Conservation (phyloP, 2,888 invertebrate species). For the Stenichneumon culpator region DNA sequence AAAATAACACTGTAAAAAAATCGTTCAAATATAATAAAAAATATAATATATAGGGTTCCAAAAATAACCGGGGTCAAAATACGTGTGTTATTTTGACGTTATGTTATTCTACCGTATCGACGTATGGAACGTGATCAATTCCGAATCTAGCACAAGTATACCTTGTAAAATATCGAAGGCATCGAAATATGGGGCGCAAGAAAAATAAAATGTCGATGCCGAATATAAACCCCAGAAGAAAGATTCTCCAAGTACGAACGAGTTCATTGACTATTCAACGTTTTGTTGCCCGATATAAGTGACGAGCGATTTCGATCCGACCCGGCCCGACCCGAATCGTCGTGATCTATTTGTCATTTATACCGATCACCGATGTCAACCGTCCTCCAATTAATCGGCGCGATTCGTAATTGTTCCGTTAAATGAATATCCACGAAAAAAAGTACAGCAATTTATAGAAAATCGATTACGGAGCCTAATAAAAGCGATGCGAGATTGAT, state of each 20-base stretch:
- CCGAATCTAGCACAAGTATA: too few relatives aligned
- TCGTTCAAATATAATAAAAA: background rate
- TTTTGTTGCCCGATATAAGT: background rate
- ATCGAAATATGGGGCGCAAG: background rate
- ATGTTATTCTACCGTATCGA: too few relatives aligned
- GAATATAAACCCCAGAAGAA: background rate
- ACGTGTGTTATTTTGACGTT: background rate
- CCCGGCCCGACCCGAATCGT: background rate
- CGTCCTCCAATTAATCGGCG: background rate
- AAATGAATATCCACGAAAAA: background rate
- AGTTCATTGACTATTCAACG: background rate
- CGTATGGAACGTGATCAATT: too few relatives aligned
- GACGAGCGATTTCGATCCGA: background rate
- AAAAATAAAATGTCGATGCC: background rate
- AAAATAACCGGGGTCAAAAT: background rate
- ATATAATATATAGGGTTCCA: background rate
- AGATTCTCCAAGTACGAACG: background rate
- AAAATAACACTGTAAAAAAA: background rate
- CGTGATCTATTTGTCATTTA: background rate
- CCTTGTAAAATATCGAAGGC: background rate
- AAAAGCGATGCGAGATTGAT: background rate
- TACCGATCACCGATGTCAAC: background rate
- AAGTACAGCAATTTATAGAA: constrained; percentile 23
- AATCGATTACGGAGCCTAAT: background rate
- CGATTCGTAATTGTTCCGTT: background rate